Percentiles rank a stretch among this genome's conserved stretches.
Evolutionary conservation across 2,888 invertebrate species (phyloP).

Genomic region (Drosophila birchii): DNA sequence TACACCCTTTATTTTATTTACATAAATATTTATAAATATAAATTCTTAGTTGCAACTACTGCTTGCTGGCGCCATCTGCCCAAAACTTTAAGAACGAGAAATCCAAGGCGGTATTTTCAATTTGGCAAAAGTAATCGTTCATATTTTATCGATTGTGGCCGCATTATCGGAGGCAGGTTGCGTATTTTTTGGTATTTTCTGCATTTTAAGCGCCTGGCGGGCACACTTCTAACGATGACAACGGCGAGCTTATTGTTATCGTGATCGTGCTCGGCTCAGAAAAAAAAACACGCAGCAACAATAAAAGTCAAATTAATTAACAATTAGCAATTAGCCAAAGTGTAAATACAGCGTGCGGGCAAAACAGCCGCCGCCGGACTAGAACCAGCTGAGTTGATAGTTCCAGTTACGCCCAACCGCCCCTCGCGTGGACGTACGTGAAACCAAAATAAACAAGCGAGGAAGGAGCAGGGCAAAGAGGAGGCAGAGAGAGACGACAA

Average conservation of each 20-base stretch:
- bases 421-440: slow-evolving; percentile 35
- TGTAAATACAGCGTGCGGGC: slow-evolving; percentile 54
- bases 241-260: slow-evolving; percentile 17
- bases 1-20: background rate
- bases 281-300: slow-evolving; percentile 34
- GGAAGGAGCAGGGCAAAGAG: slow-evolving; percentile 29
- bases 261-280: slow-evolving; percentile 39
- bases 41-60: background rate
- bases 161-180: no score
- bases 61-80: background rate
- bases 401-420: slow-evolving; percentile 2
- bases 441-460: slow-evolving; percentile 52
- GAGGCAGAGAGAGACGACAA: slow-evolving; percentile 31
- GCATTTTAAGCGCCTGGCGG: no score
- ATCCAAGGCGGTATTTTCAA: background rate
- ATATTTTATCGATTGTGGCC: no score
- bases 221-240: slow-evolving; percentile 12
- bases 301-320: slow-evolving; percentile 52
- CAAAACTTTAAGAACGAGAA: background rate
- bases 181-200: no score
- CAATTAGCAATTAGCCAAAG: slow-evolving; percentile 54
- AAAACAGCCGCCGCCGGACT: slow-evolving; percentile 34
- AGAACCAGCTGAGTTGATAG: slow-evolving; percentile 47
- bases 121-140: background rate
- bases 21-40: background rate